Evolutionary conservation across 2,113 vertebrate species (phyloP), one percentile per base, ranked within the genome.

Genomic region (Rhegmatorhina hoffmannsi): DNA sequence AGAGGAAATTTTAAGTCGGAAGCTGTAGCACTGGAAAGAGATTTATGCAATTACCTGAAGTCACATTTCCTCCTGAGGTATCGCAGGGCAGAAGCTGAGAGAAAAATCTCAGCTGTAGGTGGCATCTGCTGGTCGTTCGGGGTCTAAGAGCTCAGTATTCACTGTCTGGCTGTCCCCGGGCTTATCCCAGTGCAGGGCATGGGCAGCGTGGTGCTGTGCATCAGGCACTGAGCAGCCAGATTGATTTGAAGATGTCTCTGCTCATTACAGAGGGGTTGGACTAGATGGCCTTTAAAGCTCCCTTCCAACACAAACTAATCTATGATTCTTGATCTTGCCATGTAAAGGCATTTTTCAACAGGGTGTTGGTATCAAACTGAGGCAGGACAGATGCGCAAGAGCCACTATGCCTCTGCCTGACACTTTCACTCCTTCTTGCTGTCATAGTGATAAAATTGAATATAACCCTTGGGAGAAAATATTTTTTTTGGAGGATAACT

Each of bases 61-160:
- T 31, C 76, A 4, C 52, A 7, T 31, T 69, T 33, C 49, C 38
- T 46, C 21, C 53, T 16, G 67, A 31, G 13, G 38, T 63, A 36
- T 6, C 3, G 29, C 70, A 1, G 49, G 0, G 55, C 58, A 50
- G 80, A 23, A 4, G 2, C 1, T 13, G 17, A 38, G 33, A 25
- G n/a, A 29, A 43, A 55, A 55, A 31, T 49, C 34, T 24, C 58
- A 8, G 46, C 69, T 81, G 33, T 2, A 3, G 38, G 55, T 11
- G 70, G 36, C 83, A 26, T 23, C 50, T 62, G 49, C 55, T 11
- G 8, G 46, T 13, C 21, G 4, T 2, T 44, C 62, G 4, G 72
- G 31, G 5, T 44, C 31, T 4, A 50, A 29, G 68, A 53, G 52
- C 64, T 49, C 76, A 1, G 67, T 0, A 10, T 2, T 9, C 53